phyloP scores from a whole-genome alignment of 2,888 invertebrate genomes.

The Agonopterix alstromeriana region DNA sequence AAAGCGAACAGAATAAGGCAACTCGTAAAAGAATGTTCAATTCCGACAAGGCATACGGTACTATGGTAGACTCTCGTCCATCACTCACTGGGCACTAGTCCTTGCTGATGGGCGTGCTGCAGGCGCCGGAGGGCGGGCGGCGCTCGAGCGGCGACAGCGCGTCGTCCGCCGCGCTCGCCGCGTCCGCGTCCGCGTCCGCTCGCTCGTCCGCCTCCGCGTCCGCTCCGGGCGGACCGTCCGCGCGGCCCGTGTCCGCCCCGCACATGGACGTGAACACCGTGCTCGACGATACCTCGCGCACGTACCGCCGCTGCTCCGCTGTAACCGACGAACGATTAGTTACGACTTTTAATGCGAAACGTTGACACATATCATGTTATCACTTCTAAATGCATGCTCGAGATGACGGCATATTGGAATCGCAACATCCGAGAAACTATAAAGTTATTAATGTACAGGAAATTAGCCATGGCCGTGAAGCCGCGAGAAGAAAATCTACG shows the following conservation, averaged over 20 bases:
- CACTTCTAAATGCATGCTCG: background rate
- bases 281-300: constrained; percentile 63
- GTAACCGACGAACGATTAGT: constrained; percentile 13
- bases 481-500: too few relatives aligned
- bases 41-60: background rate
- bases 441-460: background rate
- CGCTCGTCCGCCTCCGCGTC: constrained; percentile 8
- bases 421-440: background rate
- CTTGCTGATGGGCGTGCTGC: constrained; percentile 63
- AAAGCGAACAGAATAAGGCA: background rate
- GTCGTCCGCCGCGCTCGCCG: constrained; percentile 6
- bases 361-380: background rate
- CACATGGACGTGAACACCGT: constrained; percentile 52
- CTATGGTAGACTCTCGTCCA: constrained; percentile 29
- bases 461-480: background rate
- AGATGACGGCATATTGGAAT: background rate
- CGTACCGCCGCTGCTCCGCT: constrained; percentile 70
- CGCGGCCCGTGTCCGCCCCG: constrained; percentile 16
- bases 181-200: constrained; percentile 7
- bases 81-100: too few relatives aligned
- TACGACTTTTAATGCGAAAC: background rate
- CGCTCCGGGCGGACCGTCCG: constrained; percentile 4
- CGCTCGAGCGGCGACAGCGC: constrained; percentile 8
- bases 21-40: background rate
- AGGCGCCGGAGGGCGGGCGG: constrained; percentile 29